Evolutionary conservation across 1,140 invertebrate genomes (phyloP), one percentile per base, ranked within the genome.

Genomic region (Brachionus asplanchnoidis): DNA sequence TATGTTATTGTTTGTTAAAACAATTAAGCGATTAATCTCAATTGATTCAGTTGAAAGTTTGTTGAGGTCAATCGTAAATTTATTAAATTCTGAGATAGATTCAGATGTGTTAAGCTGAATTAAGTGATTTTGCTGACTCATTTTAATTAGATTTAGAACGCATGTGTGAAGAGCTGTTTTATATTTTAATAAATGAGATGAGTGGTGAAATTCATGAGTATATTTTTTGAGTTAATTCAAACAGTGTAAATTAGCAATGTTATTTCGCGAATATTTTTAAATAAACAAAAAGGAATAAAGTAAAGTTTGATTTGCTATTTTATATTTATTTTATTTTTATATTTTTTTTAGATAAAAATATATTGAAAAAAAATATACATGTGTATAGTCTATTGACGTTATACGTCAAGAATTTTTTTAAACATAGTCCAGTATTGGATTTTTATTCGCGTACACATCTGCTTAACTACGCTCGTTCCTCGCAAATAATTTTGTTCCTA

Each of bases 381-480:
- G 46, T 50, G 46, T 50, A 50, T 50, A 50, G 46, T 50, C 46
- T 12, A 50, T 50, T 50, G 46, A 50, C 46, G 46, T 50, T 50
- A 50, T 50, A 50, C 46, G 46, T 50, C 46, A 50, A 65, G 9
- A 65, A 65, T 65, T 65, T 65, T 65, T n/a, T n/a, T n/a, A n/a
- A n/a, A n/a, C n/a, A n/a, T n/a, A n/a, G n/a, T n/a, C n/a, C n/a
- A n/a, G n/a, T n/a, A n/a, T n/a, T n/a, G n/a, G n/a, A n/a, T n/a
- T n/a, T n/a, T n/a, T n/a, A n/a, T n/a, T n/a, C n/a, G 60, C 60
- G 60, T 65, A 65, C 60, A 65, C 60, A 23, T 65, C 26, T 65
- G 60, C 60, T 65, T 65, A 65, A 65, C 17, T 65, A 65, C 60
- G 60, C 60, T 65, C 60, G 60, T 65, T 65, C 60, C 26, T 65